Percentiles rank a stretch among this genome's conserved stretches.
These are phyloP conservation scores for Peromyscus nudipes DNA, from an alignment of 2,797 vertebrate species.

Conservation along the genomic window DNA sequence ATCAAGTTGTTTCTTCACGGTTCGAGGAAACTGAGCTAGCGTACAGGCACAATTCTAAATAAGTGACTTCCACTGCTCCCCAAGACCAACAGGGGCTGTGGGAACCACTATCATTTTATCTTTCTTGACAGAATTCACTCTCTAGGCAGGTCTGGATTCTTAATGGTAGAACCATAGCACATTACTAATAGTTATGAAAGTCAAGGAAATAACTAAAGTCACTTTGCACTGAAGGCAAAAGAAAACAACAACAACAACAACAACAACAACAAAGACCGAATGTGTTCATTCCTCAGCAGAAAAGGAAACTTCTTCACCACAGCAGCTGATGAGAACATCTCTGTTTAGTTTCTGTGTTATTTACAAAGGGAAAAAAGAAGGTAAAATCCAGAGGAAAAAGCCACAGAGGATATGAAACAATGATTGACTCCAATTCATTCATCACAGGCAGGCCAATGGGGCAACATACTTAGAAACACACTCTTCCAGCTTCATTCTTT, in stretches of 20 bases:
- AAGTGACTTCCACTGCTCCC: background rate
- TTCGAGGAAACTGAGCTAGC: background rate
- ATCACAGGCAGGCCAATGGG: background rate
- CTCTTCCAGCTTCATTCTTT: background rate
- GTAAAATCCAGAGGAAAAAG: conserved; percentile 19
- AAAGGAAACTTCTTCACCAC: conserved; percentile 34
- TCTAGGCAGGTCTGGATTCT: conserved; percentile 48
- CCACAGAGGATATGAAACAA: conserved; percentile 4
- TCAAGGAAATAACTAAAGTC: conserved; percentile 31
- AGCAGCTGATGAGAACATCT: conserved; percentile 19
- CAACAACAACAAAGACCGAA: background rate
- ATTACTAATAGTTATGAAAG: conserved; percentile 38
- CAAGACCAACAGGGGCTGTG: background rate
- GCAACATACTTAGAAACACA: background rate
- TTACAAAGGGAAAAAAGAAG: conserved; percentile 30
- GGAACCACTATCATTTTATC: background rate
- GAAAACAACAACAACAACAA: background rate
- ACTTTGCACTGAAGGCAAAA: conserved; percentile 7
- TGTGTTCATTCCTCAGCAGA: background rate
- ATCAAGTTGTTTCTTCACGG: background rate
- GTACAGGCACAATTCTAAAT: background rate
- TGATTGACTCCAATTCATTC: background rate
- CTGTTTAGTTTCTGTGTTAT: background rate
- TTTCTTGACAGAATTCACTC: background rate
- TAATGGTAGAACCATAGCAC: background rate